These are phyloP conservation scores for Ischnus inquisitorius DNA, from an alignment of 2,888 invertebrate species.

Conservation along the genomic window DNA sequence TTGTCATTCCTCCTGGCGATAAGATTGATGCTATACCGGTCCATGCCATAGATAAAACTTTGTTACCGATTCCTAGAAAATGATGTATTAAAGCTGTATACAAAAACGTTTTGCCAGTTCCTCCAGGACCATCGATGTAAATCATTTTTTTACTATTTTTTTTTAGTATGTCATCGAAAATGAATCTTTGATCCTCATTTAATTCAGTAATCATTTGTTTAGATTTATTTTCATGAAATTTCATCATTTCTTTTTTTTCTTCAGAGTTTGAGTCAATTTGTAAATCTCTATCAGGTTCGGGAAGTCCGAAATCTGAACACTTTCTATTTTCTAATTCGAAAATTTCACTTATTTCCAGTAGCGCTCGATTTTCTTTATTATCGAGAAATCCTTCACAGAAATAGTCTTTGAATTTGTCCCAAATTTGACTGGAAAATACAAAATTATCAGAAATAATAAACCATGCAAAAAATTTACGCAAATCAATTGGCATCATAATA, in stretches of 20 bases:
- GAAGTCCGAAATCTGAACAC: slow-evolving; percentile 29
- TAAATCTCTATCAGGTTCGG: slow-evolving; percentile 18
- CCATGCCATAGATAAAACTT: slow-evolving; percentile 48
- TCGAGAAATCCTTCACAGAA: slow-evolving; percentile 20
- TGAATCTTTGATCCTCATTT: slow-evolving; percentile 1
- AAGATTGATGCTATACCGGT: slow-evolving; percentile 52
- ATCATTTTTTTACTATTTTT: slow-evolving; percentile 18
- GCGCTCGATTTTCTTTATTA: slow-evolving; percentile 21
- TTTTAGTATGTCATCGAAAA: slow-evolving; percentile 25
- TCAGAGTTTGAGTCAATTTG: slow-evolving; percentile 1
- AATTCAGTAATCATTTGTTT: not conserved
- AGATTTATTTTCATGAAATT: not conserved
- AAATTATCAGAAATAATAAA: not conserved
- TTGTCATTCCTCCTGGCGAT: slow-evolving; percentile 47
- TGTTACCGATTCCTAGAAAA: slow-evolving; percentile 38
- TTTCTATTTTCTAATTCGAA: slow-evolving; percentile 28
- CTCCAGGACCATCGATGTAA: slow-evolving; percentile 43
- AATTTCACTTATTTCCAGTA: slow-evolving; percentile 7
- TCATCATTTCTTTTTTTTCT: slow-evolving; percentile 5
- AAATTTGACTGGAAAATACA: not conserved
- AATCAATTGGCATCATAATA: slow-evolving; percentile 3
- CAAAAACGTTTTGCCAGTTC: slow-evolving; percentile 36
- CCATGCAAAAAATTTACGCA: slow-evolving; percentile 11
- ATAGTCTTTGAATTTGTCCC: slow-evolving; percentile 9
- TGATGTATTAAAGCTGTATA: slow-evolving; percentile 31